These are phyloP conservation scores for Allolobophora icterica DNA, from an alignment of 2,888 invertebrate species.

Conservation along the genomic window DNA sequence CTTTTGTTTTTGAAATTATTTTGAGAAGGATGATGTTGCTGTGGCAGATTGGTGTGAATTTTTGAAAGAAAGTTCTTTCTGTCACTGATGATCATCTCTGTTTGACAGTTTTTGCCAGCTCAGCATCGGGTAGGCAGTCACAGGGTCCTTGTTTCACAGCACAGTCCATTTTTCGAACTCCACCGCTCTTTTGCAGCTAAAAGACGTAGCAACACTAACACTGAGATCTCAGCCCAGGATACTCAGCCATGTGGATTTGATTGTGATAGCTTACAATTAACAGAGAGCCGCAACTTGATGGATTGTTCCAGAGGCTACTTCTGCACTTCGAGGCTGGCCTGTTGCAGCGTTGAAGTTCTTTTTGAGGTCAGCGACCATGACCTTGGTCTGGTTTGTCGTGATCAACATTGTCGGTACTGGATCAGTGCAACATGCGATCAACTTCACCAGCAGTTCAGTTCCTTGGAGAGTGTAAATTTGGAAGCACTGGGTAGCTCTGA, in stretches of 20 bases:
- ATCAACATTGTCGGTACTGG: background rate
- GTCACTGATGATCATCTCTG: constrained; percentile 6
- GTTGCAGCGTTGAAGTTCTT: constrained; percentile 24
- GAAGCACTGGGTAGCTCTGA: background rate
- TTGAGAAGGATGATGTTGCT: background rate
- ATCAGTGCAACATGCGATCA: background rate
- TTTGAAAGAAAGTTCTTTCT: background rate
- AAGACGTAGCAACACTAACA: too few relatives aligned
- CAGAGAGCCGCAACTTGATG: background rate
- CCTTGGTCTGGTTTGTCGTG: background rate
- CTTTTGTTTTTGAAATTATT: background rate
- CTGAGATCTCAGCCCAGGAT: too few relatives aligned
- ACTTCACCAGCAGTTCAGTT: background rate
- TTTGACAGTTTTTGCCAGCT: background rate
- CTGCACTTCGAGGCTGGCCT: background rate
- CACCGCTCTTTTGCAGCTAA: background rate
- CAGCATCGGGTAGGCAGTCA: background rate
- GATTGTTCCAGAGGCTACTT: background rate
- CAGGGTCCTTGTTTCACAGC: background rate
- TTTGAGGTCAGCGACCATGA: background rate
- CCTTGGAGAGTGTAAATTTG: background rate
- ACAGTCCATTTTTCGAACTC: background rate
- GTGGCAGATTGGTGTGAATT: background rate
- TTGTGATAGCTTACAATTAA: background rate
- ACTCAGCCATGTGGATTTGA: background rate